These are phyloP conservation scores for Cryptotis parvus DNA, from an alignment of 2,113 vertebrate genomes.

Conservation along the genomic window DNA sequence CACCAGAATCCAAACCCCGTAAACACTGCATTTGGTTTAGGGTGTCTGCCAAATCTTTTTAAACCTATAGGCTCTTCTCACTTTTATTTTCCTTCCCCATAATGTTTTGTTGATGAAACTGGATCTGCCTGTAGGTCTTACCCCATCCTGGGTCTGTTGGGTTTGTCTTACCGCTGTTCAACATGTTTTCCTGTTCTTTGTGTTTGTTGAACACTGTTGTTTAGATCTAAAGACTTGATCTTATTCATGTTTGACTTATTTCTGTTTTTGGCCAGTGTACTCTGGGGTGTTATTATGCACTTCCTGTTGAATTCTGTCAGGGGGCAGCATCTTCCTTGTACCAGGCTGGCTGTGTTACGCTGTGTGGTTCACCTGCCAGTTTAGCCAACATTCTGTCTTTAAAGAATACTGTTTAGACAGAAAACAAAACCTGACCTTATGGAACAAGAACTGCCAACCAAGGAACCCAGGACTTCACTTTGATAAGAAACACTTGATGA, in stretches of 20 bases:
- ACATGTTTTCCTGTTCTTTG: not conserved
- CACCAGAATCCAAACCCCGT: constrained; percentile 28
- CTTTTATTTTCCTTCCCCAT: not conserved
- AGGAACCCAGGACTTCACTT: not conserved
- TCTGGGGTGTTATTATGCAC: not conserved
- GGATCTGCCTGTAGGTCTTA: not conserved
- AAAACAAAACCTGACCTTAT: constrained; percentile 34
- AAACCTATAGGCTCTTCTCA: not conserved
- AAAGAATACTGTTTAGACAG: not conserved
- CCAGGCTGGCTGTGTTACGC: not conserved
- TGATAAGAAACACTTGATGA: fast-evolving
- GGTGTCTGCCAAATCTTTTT: not conserved
- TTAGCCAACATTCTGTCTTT: constrained; percentile 28
- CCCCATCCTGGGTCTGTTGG: not conserved
- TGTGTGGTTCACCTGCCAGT: not conserved
- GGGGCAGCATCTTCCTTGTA: not conserved
- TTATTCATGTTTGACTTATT: constrained; percentile 31
- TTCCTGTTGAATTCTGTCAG: constrained; percentile 56
- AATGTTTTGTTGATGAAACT: not conserved
- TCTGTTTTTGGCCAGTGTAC: not conserved
- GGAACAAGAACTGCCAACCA: not conserved
- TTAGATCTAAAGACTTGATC: constrained; percentile 27
- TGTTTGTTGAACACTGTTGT: constrained; percentile 43
- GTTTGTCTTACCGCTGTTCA: not conserved
- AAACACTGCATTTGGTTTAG: not conserved